These are phyloP conservation scores for Eledona agricola DNA, from an alignment of 2,888 invertebrate species.

Conservation along the genomic window DNA sequence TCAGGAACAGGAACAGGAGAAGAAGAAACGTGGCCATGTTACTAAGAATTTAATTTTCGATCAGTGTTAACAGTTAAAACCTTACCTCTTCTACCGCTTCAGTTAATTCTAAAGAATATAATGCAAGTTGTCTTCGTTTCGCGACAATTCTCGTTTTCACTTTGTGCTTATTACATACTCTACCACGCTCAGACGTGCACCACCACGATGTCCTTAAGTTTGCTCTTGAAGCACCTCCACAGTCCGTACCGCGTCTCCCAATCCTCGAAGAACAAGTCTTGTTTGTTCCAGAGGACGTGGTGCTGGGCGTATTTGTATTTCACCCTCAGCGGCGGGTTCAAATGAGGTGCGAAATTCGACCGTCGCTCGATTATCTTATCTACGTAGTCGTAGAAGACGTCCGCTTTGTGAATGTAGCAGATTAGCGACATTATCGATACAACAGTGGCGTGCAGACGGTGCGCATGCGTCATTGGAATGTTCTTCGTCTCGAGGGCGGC, in stretches of 20 bases:
- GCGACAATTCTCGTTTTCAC: too few relatives aligned
- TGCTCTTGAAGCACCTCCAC: slow-evolving; percentile 67
- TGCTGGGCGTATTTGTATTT: slow-evolving; percentile 66
- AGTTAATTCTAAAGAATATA: too few relatives aligned
- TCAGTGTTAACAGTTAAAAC: too few relatives aligned
- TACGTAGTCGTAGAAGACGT: slow-evolving; percentile 68
- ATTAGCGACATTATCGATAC: slow-evolving; percentile 70
- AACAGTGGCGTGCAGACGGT: slow-evolving; percentile 69
- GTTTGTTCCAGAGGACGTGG: slow-evolving; percentile 69
- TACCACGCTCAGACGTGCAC: slow-evolving; percentile 4
- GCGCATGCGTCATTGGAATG: slow-evolving; percentile 56
- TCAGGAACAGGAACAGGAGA: too few relatives aligned
- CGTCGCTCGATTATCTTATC: slow-evolving; percentile 67
- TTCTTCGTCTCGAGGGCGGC: slow-evolving; percentile 61
- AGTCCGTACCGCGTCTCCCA: slow-evolving; percentile 72
- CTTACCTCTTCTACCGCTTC: too few relatives aligned
- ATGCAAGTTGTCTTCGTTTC: too few relatives aligned
- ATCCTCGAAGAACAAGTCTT: slow-evolving; percentile 71
- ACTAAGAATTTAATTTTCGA: too few relatives aligned
- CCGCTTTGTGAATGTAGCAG: slow-evolving; percentile 70
- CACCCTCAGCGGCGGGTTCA: slow-evolving; percentile 69
- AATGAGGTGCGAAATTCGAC: slow-evolving; percentile 70
- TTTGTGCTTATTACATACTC: too few relatives aligned
- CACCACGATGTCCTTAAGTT: slow-evolving; percentile 20
- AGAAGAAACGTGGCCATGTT: too few relatives aligned